Evolutionary conservation across 2,888 invertebrate species (phyloP).

Genomic region (Andrena minutula): DNA sequence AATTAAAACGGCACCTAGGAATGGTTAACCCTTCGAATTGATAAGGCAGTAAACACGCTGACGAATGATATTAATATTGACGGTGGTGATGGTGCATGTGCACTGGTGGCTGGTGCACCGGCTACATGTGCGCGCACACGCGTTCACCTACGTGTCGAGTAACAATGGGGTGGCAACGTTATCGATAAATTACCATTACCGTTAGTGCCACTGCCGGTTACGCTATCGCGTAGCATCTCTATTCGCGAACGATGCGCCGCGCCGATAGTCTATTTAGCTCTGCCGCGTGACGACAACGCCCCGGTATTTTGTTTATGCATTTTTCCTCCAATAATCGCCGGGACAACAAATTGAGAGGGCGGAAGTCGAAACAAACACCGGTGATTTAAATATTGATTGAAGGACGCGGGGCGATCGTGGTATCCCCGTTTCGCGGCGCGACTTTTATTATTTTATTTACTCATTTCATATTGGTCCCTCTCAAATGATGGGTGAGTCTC

Average conservation of each 20-base stretch:
- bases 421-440: not conserved
- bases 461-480: not conserved
- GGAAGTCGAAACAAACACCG: not conserved
- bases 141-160: constrained; percentile 31
- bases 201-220: constrained; percentile 58
- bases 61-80: constrained; percentile 57
- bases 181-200: constrained; percentile 66
- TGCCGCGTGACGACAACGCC: constrained; percentile 31
- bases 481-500: no score
- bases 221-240: constrained; percentile 59
- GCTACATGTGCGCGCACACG: constrained; percentile 6
- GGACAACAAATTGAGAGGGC: not conserved
- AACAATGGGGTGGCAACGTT: constrained; percentile 64
- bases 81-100: constrained; percentile 1
- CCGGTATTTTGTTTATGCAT: not conserved
- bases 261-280: constrained; percentile 55
- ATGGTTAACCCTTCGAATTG: constrained; percentile 21
- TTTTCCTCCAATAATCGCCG: not conserved
- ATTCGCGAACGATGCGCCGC: constrained; percentile 55
- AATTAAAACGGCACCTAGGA: no score
- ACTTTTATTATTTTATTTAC: not conserved
- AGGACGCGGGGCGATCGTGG: not conserved
- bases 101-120: not conserved
- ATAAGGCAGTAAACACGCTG: constrained; percentile 49
- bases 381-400: not conserved